These are phyloP conservation scores for Chitala chitala DNA, from an alignment of 2,113 vertebrate species.

Conservation along the genomic window DNA sequence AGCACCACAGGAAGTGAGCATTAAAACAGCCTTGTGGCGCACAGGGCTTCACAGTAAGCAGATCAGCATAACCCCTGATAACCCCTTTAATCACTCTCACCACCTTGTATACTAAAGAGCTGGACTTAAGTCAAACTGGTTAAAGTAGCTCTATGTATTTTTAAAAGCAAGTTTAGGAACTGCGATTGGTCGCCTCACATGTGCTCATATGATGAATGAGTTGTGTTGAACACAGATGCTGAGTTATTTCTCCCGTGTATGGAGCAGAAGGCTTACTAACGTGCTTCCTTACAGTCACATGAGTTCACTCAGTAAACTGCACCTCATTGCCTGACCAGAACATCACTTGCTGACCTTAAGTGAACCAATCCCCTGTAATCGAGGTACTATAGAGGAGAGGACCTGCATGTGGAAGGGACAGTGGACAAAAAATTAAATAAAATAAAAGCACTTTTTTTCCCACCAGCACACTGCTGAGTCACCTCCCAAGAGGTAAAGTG, in stretches of 20 bases:
- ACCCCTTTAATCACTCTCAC: background rate
- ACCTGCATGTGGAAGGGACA: no score
- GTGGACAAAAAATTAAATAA: no score
- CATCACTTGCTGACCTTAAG: no score
- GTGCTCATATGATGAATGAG: background rate
- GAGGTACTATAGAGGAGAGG: slow-evolving; percentile 36
- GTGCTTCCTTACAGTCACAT: background rate
- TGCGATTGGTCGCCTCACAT: no score
- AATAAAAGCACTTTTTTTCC: background rate
- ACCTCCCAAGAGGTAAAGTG: slow-evolving; percentile 53
- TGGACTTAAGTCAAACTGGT: background rate
- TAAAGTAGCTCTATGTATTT: no score
- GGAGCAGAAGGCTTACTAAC: background rate
- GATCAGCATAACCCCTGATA: background rate
- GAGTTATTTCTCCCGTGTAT: background rate
- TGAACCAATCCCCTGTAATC: no score
- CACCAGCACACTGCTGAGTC: slow-evolving; percentile 66
- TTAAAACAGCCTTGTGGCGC: background rate
- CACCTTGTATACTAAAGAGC: background rate
- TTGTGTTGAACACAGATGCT: no score
- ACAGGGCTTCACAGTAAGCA: background rate
- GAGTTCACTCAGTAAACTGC: no score
- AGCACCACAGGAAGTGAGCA: background rate
- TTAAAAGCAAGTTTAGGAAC: no score
- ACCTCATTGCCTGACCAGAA: no score